A percentile compares a stretch with the other conserved stretches of the same genome.
These are phyloP conservation scores for Mirounga angustirostris DNA, from an alignment of 2,113 vertebrate species.

Conservation along the genomic window DNA sequence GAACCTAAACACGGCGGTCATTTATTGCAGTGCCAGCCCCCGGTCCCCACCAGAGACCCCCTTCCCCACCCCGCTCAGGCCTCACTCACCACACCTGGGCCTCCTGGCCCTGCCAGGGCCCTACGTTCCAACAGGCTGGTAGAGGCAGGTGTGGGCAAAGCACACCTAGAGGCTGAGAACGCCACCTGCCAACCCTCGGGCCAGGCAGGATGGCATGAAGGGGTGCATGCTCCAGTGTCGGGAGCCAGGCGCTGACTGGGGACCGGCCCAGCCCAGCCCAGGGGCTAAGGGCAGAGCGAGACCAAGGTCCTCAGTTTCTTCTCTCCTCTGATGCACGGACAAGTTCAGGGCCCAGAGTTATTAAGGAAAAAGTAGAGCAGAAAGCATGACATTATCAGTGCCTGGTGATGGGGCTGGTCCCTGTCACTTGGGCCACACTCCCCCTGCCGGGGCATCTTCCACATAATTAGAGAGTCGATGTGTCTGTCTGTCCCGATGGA, in stretches of 20 bases:
- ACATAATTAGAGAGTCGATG: background rate
- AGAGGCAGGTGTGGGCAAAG: slow-evolving; percentile 47
- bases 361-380: background rate
- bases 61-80: background rate
- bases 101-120: background rate
- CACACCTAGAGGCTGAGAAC: background rate
- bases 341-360: background rate
- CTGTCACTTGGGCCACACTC: background rate
- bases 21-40: background rate
- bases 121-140: slow-evolving; percentile 32
- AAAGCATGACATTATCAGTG: accelerated
- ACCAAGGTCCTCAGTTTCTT: background rate
- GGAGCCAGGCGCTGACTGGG: background rate
- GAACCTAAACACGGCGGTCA: background rate
- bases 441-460: background rate
- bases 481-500: background rate
- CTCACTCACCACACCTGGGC: slow-evolving; percentile 21
- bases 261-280: background rate
- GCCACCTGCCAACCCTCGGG: background rate
- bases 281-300: background rate
- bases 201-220: background rate
- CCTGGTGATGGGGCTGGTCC: no score
- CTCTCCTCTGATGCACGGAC: background rate
- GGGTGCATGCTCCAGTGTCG: accelerated
- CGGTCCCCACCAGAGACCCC: background rate